Percentiles rank a stretch among this genome's conserved stretches.
These are phyloP conservation scores for Silurus asotus DNA, from an alignment of 2,113 vertebrate species.

Conservation along the genomic window DNA sequence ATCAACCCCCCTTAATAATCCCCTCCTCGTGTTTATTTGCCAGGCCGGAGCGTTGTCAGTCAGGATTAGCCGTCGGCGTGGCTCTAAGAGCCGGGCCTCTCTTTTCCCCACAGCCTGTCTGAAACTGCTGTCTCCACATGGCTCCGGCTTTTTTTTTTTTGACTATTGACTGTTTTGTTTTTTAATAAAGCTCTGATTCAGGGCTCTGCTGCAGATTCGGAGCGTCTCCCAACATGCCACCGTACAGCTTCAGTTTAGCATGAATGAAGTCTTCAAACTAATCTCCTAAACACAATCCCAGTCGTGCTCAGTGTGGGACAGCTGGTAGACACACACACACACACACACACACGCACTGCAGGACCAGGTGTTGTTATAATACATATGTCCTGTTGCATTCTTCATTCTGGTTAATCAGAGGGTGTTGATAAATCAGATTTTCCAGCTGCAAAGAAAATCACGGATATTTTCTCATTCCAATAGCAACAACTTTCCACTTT, in stretches of 20 bases:
- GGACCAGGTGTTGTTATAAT: not conserved
- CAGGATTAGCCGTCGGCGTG: conserved; percentile 30
- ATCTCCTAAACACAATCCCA: conserved; percentile 47
- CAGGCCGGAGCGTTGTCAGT: conserved; percentile 18
- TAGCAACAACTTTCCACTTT: not conserved
- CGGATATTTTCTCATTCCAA: not conserved
- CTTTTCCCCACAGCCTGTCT: not conserved
- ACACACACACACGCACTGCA: not conserved
- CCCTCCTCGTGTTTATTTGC: conserved; percentile 2
- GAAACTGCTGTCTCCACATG: conserved; percentile 15
- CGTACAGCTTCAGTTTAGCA: conserved; percentile 43
- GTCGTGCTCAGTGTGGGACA: conserved; percentile 5
- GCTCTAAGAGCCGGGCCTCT: not conserved
- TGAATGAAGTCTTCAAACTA: conserved; percentile 55
- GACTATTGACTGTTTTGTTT: conserved; percentile 43
- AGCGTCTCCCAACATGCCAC: conserved; percentile 30
- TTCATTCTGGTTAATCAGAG: not conserved
- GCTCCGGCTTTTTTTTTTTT: not conserved
- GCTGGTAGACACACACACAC: conserved; percentile 24
- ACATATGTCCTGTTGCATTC: not conserved
- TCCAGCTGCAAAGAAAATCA: not conserved
- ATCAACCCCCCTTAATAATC: conserved; percentile 36
- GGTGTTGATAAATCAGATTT: not conserved
- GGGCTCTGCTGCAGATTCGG: not conserved
- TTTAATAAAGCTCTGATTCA: not conserved